Base-by-base conservation (phyloP, 2,797 vertebrate genomes). In the Galagoides demidoff region DNA sequence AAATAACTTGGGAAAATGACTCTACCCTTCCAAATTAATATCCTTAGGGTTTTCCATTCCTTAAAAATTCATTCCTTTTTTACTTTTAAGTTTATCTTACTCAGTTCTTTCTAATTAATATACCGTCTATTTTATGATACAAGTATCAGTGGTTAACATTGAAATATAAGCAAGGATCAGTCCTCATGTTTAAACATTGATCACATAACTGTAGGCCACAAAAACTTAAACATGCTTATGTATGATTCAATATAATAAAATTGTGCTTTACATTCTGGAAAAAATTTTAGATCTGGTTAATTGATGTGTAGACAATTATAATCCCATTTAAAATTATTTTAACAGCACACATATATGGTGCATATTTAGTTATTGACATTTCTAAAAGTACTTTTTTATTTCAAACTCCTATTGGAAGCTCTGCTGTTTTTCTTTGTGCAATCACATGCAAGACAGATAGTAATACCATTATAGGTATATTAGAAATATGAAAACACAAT, bases 41-140 rank as follows among this genome's bases (percentile, higher is more conserved):
- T 8, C 6, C 43, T 59, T 61, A 90, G 22, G 5, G 12, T 70
- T 89, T 93, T 76, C 3, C 71, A 4, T 81, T 74, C 88, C 6
- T 87, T 93, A 79, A 64, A 17, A 73, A 90, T 92, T 77, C 25
- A 81, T 25, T 92, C 29, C 7, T 83, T 82, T 7, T 90, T 78
- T 7, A 71, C 29, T 93, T 93, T 94, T 78, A 77, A 23, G 43
- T 90, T 90, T 92, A 95, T 23, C 29, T 37, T 64, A 39, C 27
- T 86, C 14, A 27, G 2, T 31, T 78, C 19, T 84, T 93, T 76
- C 49, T 66, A 86, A 79, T 27, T 87, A 90, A 59, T 92, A 73
- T 52, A 66, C 8, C 27, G 29, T 49, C 20, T 17, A 34, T 57
- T 71, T 77, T 57, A 92, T 63, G 7, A 78, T 52, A 45, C 10